phyloP scores from a whole-genome alignment of 2,113 vertebrate genomes.

The Taxidea taxus region DNA sequence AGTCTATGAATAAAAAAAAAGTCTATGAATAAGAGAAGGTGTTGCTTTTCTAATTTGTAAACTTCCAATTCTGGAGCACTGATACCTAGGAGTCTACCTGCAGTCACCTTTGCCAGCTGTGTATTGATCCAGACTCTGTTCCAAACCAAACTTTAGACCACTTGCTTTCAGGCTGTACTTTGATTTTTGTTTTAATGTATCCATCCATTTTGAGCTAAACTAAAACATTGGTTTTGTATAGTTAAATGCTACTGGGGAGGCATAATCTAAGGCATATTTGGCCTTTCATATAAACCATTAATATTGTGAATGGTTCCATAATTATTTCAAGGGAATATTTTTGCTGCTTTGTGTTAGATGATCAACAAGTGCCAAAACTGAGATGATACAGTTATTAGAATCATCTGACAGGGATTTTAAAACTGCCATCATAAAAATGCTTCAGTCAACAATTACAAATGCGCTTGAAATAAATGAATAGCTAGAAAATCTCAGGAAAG shows the following conservation, averaged over 20 bases:
- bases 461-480: background rate
- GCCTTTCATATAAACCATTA: background rate
- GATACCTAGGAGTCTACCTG: background rate
- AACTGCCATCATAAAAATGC: background rate
- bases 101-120: background rate
- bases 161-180: background rate
- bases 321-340: background rate
- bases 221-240: background rate
- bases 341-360: background rate
- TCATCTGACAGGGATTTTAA: background rate
- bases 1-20: background rate
- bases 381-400: background rate
- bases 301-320: background rate
- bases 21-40: background rate
- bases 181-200: background rate
- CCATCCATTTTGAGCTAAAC: background rate
- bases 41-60: background rate
- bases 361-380: background rate
- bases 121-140: background rate
- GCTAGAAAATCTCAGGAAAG: background rate
- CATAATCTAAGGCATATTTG: background rate
- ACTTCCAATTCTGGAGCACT: background rate
- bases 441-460: background rate
- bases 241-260: background rate
- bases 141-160: background rate